A percentile compares a stretch with the other conserved stretches of the same genome.
phyloP scores from a whole-genome alignment of 1,140 invertebrate genomes.

The Mya arenaria region DNA sequence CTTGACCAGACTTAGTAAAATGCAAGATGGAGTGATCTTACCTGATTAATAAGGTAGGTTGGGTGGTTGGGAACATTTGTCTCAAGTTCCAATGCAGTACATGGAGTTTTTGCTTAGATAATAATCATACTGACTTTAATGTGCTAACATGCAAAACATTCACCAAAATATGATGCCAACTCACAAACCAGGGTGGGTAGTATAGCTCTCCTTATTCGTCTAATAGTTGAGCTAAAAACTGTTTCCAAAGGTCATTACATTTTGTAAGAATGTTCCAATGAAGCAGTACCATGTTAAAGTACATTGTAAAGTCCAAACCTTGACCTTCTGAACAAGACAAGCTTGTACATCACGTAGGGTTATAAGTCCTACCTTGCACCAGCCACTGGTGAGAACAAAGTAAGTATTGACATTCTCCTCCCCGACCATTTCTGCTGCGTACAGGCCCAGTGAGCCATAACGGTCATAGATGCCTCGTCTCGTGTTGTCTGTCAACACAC shows the following conservation, averaged over 20 bases:
- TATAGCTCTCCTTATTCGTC: neutral
- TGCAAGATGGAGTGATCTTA: too few species aligned
- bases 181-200: neutral
- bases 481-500: constrained; percentile 80
- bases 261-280: neutral
- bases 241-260: too few species aligned
- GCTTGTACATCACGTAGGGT: neutral
- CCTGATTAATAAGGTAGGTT: too few species aligned
- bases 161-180: too few species aligned
- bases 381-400: constrained; percentile 89
- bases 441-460: constrained; percentile 83
- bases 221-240: neutral
- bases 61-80: too few species aligned
- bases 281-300: neutral
- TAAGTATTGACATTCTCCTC: constrained; percentile 82
- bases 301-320: neutral
- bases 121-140: too few species aligned
- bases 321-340: neutral
- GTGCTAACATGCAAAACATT: too few species aligned
- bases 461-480: constrained; percentile 82
- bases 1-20: too few species aligned
- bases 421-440: constrained; percentile 82
- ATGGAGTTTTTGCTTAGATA: too few species aligned
- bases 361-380: constrained; percentile 91
- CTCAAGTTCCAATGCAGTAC: too few species aligned